Evolutionary conservation across 2,888 invertebrate species (phyloP), one percentile per base, ranked within the genome.

Genomic region (Agrochola lychnidis): DNA sequence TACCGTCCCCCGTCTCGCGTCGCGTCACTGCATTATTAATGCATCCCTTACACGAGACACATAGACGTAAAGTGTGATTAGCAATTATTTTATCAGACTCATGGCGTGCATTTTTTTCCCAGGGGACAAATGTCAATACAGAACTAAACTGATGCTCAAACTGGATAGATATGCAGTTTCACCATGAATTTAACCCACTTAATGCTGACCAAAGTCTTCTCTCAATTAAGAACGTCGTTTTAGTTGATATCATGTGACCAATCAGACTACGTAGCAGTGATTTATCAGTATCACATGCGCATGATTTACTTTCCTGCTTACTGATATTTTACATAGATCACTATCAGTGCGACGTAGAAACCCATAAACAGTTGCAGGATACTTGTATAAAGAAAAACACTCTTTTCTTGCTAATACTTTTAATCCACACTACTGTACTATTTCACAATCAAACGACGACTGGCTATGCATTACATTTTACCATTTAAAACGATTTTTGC

Each of bases 21-120:
- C 92, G 91, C 92, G 91, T 91, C 94, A 91, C 92, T 95, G 95
- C 94, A 96, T 96, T 95, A 96, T 94, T 95, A 94, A 96, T 95
- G 94, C 94, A 93, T 92, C 92, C 91, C 91, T 90, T 87, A 86
- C 78, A 81, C 22, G 87, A 68, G 85, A 93, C 91, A 91, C 81
- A 93, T 85, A 73, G 92, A 0, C 19, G 14, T 9, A 5, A 53
- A 80, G 81, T 71, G 70, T 76, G 62, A 25, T 51, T 22, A 51
- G 19, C 48, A 48, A 51, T 36, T 22, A 53, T 56, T 56, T 56
- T 53, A 53, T 53, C 51, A 53, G 22, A 22, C 53, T 53, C 53
- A 53, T 22, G 51, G 2, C 22, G 22, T 9, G 22, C 51, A 53
- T 53, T 7, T 53, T 53, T 22, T 53, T 0, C 22, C 9, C 22